Percentiles rank a stretch among this genome's conserved stretches.
phyloP scores from a whole-genome alignment of 2,888 invertebrate species.

The Orgyia antiqua region DNA sequence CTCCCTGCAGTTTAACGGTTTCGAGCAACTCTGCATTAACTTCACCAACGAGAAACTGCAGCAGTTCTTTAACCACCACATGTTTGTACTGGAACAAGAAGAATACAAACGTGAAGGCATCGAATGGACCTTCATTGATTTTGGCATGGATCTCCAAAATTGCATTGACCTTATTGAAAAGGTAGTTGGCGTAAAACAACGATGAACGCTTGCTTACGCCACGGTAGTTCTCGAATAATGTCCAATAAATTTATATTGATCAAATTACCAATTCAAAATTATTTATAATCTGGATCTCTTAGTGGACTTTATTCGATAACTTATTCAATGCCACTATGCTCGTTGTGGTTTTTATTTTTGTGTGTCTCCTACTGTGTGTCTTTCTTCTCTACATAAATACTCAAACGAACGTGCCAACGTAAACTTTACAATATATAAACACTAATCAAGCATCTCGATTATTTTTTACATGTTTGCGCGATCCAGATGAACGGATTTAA shows the following conservation, averaged over 20 bases:
- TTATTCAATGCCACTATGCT: slow-evolving; percentile 55
- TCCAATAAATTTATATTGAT: slow-evolving; percentile 16
- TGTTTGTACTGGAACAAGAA: slow-evolving; percentile 98
- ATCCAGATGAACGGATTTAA: slow-evolving; percentile 94
- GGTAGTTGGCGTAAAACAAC: slow-evolving; percentile 82
- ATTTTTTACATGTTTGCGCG: slow-evolving; percentile 52
- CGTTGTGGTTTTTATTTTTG: slow-evolving; percentile 40
- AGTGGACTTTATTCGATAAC: slow-evolving; percentile 38
- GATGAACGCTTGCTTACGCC: slow-evolving; percentile 74
- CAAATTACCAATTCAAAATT: slow-evolving; percentile 1
- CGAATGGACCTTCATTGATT: slow-evolving; percentile 97
- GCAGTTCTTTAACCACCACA: slow-evolving; percentile 99
- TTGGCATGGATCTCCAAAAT: slow-evolving; percentile 96
- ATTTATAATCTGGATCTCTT: slow-evolving; percentile 22
- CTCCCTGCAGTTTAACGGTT: slow-evolving; percentile 91
- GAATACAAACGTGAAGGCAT: slow-evolving; percentile 97
- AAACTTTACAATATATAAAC: slow-evolving; percentile 17
- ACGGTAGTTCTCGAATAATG: slow-evolving; percentile 49
- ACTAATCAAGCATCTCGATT: slow-evolving; percentile 34
- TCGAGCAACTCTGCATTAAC: slow-evolving; percentile 99
- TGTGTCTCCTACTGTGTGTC: slow-evolving; percentile 51
- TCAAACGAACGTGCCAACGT: slow-evolving; percentile 29
- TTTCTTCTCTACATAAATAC: slow-evolving; percentile 32
- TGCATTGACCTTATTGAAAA: slow-evolving; percentile 98
- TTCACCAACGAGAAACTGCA: slow-evolving; percentile 98